These are phyloP conservation scores for Catharus fuscescens DNA, from an alignment of 2,113 vertebrate genomes.

Conservation along the genomic window DNA sequence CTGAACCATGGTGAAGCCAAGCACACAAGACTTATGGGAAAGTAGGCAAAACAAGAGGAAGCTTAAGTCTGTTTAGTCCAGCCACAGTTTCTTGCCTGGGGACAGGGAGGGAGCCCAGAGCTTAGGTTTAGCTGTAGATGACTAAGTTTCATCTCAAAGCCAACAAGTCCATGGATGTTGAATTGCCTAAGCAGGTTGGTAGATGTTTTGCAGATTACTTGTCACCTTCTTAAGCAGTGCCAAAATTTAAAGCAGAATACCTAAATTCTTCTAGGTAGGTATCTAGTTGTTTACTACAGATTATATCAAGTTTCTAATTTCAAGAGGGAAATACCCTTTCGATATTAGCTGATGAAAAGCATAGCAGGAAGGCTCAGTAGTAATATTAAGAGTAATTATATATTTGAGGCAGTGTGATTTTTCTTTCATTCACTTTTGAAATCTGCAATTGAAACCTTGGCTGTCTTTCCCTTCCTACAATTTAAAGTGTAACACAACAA, in stretches of 20 bases:
- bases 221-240: not conserved
- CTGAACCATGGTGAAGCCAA: not conserved
- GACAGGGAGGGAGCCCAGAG: not conserved
- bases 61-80: not conserved
- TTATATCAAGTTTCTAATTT: not conserved
- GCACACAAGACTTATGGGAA: not conserved
- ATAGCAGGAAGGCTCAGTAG: not conserved
- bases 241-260: not conserved
- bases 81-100: not conserved
- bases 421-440: not conserved
- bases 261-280: not conserved
- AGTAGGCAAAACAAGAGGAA: not conserved
- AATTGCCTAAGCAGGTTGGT: not conserved
- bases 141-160: not conserved
- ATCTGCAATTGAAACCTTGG: not conserved
- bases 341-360: not conserved
- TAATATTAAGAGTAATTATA: not conserved
- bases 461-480: not conserved
- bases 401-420: not conserved
- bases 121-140: not conserved
- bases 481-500: not conserved
- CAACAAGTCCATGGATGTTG: not conserved
- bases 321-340: not conserved
- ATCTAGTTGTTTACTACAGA: not conserved
- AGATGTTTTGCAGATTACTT: not conserved